These are phyloP conservation scores for Bactericera cockerelli DNA, from an alignment of 1,140 invertebrate genomes.

Conservation along the genomic window DNA sequence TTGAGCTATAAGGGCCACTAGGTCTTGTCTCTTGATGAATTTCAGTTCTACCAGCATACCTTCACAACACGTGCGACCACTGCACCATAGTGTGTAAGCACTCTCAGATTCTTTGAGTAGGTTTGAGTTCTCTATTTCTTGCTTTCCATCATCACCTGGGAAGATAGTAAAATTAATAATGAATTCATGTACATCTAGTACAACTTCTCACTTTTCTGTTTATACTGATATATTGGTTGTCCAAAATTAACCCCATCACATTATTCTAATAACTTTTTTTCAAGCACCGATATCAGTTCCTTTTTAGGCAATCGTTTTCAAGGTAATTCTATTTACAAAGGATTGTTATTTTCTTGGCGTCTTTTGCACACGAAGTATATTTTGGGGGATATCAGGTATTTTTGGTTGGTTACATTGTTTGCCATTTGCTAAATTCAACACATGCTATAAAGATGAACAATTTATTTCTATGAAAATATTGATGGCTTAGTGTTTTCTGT, in stretches of 20 bases:
- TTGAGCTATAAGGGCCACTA: constrained; percentile 72
- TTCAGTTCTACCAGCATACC: constrained; percentile 94
- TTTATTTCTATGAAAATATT: too few species aligned
- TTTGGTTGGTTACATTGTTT: too few species aligned
- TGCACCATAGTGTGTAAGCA: constrained; percentile 89
- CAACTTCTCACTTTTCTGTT: too few species aligned
- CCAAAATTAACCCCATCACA: background rate
- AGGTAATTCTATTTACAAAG: too few species aligned
- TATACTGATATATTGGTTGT: too few species aligned
- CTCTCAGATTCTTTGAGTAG: constrained; percentile 89
- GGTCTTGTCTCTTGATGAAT: constrained; percentile 89
- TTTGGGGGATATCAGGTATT: too few species aligned
- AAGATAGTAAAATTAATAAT: constrained; percentile 9
- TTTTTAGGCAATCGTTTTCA: too few species aligned
- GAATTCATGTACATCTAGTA: background rate
- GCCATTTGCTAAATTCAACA: too few species aligned
- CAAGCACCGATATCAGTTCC: background rate
- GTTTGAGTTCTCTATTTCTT: constrained; percentile 44
- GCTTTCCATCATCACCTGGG: constrained; percentile 53
- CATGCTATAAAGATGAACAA: too few species aligned
- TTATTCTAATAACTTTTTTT: background rate
- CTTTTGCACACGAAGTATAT: too few species aligned
- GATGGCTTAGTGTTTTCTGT: too few species aligned
- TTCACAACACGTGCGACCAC: constrained; percentile 82
- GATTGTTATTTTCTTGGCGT: too few species aligned